These are phyloP conservation scores for Euura lappo DNA, from an alignment of 1,140 invertebrate species.

Conservation along the genomic window DNA sequence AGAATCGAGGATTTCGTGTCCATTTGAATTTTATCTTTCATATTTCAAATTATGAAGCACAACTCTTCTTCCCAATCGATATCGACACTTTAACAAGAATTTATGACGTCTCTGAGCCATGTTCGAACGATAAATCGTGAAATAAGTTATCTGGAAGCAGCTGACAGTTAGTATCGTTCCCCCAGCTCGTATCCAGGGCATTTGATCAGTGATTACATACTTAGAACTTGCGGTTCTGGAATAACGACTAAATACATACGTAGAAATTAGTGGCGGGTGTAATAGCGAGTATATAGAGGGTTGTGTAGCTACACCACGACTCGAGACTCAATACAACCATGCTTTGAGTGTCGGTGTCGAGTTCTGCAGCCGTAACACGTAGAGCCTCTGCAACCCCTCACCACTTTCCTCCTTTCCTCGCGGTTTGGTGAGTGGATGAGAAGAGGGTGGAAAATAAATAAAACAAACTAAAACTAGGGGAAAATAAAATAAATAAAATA, in stretches of 20 bases:
- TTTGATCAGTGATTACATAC: not conserved
- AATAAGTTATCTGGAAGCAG: not conserved
- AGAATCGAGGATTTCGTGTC: too few relatives aligned
- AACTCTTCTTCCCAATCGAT: too few relatives aligned
- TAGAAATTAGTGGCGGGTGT: not conserved
- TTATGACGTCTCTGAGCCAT: too few relatives aligned
- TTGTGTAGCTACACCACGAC: not conserved
- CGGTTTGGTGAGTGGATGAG: not conserved
- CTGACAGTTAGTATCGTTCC: not conserved
- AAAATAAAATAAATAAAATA: not conserved
- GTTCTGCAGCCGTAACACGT: not conserved
- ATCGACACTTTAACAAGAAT: too few relatives aligned
- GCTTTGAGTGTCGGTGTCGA: not conserved
- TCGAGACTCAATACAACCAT: not conserved
- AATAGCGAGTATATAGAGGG: not conserved
- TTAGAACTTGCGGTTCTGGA: not conserved
- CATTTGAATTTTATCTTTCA: too few relatives aligned
- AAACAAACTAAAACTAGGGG: not conserved
- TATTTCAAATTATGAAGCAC: too few relatives aligned
- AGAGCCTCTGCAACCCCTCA: not conserved
- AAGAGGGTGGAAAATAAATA: not conserved
- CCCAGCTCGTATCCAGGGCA: not conserved
- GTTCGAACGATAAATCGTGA: too few relatives aligned
- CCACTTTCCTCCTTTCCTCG: too few relatives aligned
- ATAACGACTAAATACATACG: not conserved